Percentiles rank a stretch among this genome's conserved stretches.
Conservation (phyloP, 2,888 invertebrate species). For the Tortrix viridana region DNA sequence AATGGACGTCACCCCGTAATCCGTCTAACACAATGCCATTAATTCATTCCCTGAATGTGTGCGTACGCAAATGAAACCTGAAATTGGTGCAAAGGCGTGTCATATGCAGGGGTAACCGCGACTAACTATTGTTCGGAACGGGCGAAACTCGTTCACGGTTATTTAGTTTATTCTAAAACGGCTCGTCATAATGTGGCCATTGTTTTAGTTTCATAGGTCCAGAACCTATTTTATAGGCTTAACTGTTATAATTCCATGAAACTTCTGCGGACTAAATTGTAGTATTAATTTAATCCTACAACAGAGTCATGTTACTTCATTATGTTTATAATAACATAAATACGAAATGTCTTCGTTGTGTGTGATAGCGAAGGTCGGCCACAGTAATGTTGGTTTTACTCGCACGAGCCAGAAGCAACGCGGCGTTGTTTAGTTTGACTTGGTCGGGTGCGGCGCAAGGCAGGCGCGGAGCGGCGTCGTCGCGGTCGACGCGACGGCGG, state of each 20-base stretch:
- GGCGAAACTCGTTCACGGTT: constrained; percentile 8
- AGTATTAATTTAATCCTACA: constrained; percentile 17
- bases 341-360: constrained; percentile 26
- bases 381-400: constrained; percentile 49
- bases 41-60: constrained; percentile 74
- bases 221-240: background rate
- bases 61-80: constrained; percentile 68
- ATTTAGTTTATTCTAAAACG: constrained; percentile 14
- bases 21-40: constrained; percentile 80
- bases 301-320: constrained; percentile 12
- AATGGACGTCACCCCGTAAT: constrained; percentile 80
- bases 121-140: constrained; percentile 25
- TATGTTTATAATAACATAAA: constrained; percentile 27
- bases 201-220: constrained; percentile 19
- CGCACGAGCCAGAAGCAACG: constrained; percentile 51
- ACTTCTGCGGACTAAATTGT: background rate
- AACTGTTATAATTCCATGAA: too few relatives aligned
- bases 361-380: constrained; percentile 22
- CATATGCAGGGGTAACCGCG: constrained; percentile 38
- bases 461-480: constrained; percentile 5
- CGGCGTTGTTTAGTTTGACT: constrained; percentile 68
- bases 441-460: constrained; percentile 33
- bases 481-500: background rate
- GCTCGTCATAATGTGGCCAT: constrained; percentile 9
- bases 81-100: constrained; percentile 54